These are phyloP conservation scores for Dioctria rufipes DNA, from an alignment of 2,888 invertebrate genomes.

Conservation along the genomic window DNA sequence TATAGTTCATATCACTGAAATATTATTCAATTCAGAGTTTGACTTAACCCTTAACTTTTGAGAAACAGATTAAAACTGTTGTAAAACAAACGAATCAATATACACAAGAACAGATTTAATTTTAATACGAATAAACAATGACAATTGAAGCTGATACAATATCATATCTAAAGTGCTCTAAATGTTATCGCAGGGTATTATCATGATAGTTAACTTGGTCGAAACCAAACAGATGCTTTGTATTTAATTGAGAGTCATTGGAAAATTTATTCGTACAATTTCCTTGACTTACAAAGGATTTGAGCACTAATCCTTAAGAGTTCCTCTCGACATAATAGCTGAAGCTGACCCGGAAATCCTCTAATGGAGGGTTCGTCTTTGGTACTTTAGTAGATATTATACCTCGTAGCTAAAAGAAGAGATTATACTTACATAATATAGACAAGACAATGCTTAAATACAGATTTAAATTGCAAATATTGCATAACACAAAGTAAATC, in stretches of 20 bases:
- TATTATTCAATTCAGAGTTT: too few species aligned
- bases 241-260: not conserved
- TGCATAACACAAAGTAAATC: not conserved
- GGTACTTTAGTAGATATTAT: not conserved
- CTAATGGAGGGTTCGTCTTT: not conserved
- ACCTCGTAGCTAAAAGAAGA: not conserved
- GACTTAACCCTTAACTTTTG: too few species aligned
- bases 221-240: not conserved
- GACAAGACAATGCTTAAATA: not conserved
- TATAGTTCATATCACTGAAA: too few species aligned
- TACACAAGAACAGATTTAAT: too few species aligned
- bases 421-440: not conserved
- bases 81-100: too few species aligned
- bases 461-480: constrained; percentile 15
- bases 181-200: too few species aligned
- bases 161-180: too few species aligned
- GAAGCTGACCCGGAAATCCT: constrained; percentile 9
- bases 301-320: not conserved
- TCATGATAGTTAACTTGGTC: not conserved
- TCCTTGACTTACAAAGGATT: not conserved
- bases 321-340: constrained; percentile 1
- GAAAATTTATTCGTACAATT: not conserved
- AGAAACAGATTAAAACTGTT: too few species aligned
- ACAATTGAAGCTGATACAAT: too few species aligned
- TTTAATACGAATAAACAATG: too few species aligned